Percentiles rank a stretch among this genome's conserved stretches.
Evolutionary conservation across 2,113 vertebrate species (phyloP).

Genomic region (Upupa epops): DNA sequence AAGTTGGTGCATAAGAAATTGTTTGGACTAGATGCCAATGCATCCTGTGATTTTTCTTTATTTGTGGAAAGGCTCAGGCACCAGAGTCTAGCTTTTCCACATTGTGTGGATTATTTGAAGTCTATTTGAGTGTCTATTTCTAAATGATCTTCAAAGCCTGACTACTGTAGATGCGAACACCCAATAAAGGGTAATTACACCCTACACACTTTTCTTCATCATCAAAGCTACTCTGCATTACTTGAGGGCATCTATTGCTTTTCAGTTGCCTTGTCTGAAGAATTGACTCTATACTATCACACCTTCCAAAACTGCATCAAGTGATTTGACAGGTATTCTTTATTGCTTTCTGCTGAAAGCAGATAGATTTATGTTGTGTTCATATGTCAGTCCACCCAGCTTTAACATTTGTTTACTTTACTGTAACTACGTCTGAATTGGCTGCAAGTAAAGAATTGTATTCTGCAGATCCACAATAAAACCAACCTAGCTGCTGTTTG

Average conservation of each 20-base stretch:
- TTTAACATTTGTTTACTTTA: background rate
- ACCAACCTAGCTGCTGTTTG: background rate
- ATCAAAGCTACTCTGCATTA: background rate
- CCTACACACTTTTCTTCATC: background rate
- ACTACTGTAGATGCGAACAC: background rate
- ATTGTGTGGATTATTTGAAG: background rate
- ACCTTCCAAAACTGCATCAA: background rate
- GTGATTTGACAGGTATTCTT: background rate
- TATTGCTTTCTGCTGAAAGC: background rate
- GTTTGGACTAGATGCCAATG: no score
- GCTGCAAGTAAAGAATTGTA: background rate
- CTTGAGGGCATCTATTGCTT: background rate
- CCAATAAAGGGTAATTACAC: background rate
- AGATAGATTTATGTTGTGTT: background rate
- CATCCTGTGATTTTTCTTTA: no score
- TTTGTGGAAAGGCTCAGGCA: background rate
- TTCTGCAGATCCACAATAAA: background rate
- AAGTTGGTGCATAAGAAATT: no score
- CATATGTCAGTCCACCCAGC: background rate
- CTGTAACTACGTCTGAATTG: background rate
- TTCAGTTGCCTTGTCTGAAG: background rate
- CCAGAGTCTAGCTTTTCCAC: background rate
- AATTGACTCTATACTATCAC: background rate
- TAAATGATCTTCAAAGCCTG: background rate
- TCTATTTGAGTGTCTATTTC: background rate